Base-by-base conservation (phyloP, 53 echinoderm and acorn worm genomes). In the Holothuria scabra region DNA sequence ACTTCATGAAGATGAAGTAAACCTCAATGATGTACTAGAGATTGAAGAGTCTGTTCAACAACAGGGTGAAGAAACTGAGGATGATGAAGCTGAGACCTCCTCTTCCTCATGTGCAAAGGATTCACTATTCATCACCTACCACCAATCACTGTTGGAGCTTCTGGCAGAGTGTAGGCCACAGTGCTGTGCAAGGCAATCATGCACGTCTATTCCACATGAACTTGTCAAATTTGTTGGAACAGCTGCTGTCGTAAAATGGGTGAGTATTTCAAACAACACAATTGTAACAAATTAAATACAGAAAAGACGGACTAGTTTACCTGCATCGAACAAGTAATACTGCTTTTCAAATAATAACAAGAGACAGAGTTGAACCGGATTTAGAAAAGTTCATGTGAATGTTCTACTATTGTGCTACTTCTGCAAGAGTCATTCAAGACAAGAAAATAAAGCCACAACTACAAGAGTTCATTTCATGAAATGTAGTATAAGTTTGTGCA, bases 201-300 rank as follows among this genome's bases (percentile, higher is more conserved):
- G 69, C 33, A 69, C 33, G 33, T 69, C 69, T 34, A 12, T 44
- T 31, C 69, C 69, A 32, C 34, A 69, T n/a, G 69, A 69, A 69
- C 18, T 34, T 5, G 35, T 69, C 28, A 35, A 14, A 35, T 69
- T 69, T 69, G 9, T 69, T 29, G 69, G 69, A 38, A 69, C 69
- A 34, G 69, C 69, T 33, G 69, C 69, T 18, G 23, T 32, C n/a
- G 69, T 69, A 8, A 3, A 35, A 4, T 69, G 69, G 69, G 69
- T 69, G 35, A n/a, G 69, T 69, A 21, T 35, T 3, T n/a, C n/a
- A n/a, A n/a, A n/a, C n/a, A n/a, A n/a, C n/a, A n/a, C n/a, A n/a
- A n/a, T n/a, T n/a, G n/a, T n/a, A n/a, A n/a, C n/a, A n/a, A n/a
- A n/a, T n/a, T n/a, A n/a, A n/a, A n/a, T n/a, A n/a, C n/a, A n/a